Evolutionary conservation across 2,888 invertebrate species (phyloP), one percentile per base, ranked within the genome.

Genomic region (Platycheirus albimanus): DNA sequence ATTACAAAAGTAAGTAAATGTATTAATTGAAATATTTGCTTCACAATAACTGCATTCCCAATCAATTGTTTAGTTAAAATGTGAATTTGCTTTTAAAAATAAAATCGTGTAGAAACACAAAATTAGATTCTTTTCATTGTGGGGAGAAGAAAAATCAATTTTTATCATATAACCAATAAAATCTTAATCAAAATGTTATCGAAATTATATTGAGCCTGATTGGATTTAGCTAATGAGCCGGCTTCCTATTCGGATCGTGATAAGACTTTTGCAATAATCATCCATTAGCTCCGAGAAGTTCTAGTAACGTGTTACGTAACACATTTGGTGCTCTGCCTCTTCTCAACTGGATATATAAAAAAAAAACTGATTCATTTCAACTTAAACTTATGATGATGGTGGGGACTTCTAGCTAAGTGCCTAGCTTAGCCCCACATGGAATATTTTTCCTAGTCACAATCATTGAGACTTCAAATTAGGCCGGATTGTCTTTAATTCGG

Each of bases 1-100:
- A 64, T 71, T 11, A 17, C 20, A 81, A 76, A 81, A 77, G 81
- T 81, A 81, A 81, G 81, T 81, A 81, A 41, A 77, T 49, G 66
- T 38, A 45, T 36, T 24, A 30, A 10, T n/a, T n/a, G n/a, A 7
- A 38, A 56, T 41, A 17, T 66, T 69, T 52, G 17, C 41, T 58
- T 19, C 3, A 15, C 61, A n/a, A n/a, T 19, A 11, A 17, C 3
- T 30, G 33, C n/a, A n/a, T 19, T 19, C 19, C 11, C 11, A 13
- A 30, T 19, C 33, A 36, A 19, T 28, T 28, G 24, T 45, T 58
- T 15, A 15, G 43, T 45, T 56, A 41, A 49, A 41, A 30, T 24
- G 20, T 41, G 19, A 58, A 61, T 63, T 51, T 52, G 47, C 38
- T 45, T 58, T 52, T 36, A 33, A 52, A 11, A 15, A 13, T 10